These are phyloP conservation scores for Fringilla coelebs DNA, from an alignment of 2,797 vertebrate species.

Conservation along the genomic window DNA sequence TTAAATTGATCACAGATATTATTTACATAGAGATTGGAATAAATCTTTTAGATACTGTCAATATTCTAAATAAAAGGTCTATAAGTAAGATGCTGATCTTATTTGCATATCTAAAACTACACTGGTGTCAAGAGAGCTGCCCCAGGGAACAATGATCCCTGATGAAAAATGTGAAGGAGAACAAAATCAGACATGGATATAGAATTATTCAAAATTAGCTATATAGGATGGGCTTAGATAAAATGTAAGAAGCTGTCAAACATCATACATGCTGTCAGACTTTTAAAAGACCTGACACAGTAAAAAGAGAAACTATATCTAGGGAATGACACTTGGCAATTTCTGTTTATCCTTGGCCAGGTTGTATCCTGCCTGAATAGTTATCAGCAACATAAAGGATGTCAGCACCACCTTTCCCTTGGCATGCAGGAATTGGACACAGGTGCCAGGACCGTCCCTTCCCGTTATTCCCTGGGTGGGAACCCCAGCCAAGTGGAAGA, in stretches of 20 bases:
- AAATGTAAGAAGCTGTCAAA: background rate
- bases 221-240: background rate
- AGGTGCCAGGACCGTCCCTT: background rate
- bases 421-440: background rate
- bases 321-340: background rate
- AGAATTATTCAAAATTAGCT: constrained; percentile 29
- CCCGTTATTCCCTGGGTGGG: background rate
- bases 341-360: background rate
- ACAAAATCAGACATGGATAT: background rate
- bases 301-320: background rate
- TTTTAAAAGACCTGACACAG: background rate
- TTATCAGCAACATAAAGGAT: accelerated
- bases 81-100: background rate
- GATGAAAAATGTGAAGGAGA: constrained; percentile 5
- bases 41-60: background rate
- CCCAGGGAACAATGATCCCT: background rate
- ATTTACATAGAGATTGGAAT: constrained; percentile 24
- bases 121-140: background rate
- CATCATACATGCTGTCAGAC: background rate
- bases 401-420: background rate
- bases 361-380: background rate
- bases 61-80: background rate
- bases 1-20: constrained; percentile 37
- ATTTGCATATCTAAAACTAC: constrained; percentile 5
- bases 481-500: background rate